phyloP scores from a whole-genome alignment of 2,113 vertebrate species.

The Hippocampus barbouri region DNA sequence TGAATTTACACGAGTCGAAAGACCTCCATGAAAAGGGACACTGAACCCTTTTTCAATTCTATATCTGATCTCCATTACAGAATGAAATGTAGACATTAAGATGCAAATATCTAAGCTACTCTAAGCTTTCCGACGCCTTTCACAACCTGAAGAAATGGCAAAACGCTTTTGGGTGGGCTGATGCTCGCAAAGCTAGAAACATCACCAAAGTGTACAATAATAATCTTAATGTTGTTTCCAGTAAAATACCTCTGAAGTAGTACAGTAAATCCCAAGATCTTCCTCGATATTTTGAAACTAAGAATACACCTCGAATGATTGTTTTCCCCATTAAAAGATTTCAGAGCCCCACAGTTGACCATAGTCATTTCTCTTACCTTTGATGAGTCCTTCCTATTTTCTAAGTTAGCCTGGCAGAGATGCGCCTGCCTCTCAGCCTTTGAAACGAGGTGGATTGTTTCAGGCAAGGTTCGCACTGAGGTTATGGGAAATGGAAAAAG shows the following conservation, averaged over 20 bases:
- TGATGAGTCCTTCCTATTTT: slow-evolving; percentile 62
- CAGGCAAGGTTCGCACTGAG: slow-evolving; percentile 62
- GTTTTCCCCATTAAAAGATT: neutral
- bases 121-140: slow-evolving; percentile 48
- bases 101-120: slow-evolving; percentile 58
- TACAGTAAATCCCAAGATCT: neutral
- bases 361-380: slow-evolving; percentile 48
- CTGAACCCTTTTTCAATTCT: slow-evolving; percentile 35
- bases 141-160: slow-evolving; percentile 26
- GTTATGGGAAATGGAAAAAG: slow-evolving; percentile 69
- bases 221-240: neutral
- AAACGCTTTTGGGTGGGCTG: slow-evolving; percentile 27
- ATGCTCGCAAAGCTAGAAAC: slow-evolving; percentile 12
- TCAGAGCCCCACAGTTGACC: slow-evolving; percentile 21
- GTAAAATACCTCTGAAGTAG: neutral
- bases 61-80: slow-evolving; percentile 47
- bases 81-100: slow-evolving; percentile 58
- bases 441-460: slow-evolving; percentile 66
- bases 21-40: slow-evolving; percentile 50
- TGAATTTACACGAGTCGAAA: slow-evolving; percentile 60
- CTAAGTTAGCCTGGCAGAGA: slow-evolving; percentile 50
- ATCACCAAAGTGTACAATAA: neutral
- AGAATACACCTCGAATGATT: neutral
- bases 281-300: neutral
- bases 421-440: slow-evolving; percentile 59